Conservation (phyloP, 1,140 invertebrate genomes). For the Lepidostoma basale region DNA sequence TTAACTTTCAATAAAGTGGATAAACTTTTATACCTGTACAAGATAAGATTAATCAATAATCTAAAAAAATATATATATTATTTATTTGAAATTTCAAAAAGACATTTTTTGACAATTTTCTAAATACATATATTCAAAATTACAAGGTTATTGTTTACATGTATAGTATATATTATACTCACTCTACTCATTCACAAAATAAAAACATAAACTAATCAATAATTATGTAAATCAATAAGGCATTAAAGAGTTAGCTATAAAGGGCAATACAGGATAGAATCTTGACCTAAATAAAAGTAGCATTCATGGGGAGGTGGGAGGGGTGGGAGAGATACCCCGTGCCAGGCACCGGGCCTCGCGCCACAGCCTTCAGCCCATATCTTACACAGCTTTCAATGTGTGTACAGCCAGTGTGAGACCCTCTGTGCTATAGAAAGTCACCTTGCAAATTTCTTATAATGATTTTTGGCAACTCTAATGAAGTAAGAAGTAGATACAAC, state of each 20-base stretch:
- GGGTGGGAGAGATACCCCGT: slow-evolving; percentile 16
- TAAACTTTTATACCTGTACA: no score
- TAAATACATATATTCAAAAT: no score
- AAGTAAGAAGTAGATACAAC: slow-evolving; percentile 56
- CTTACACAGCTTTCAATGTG: background rate
- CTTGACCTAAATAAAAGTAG: slow-evolving; percentile 41
- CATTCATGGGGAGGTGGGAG: slow-evolving; percentile 17
- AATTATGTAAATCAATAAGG: background rate
- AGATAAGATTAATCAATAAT: no score
- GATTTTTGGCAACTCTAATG: slow-evolving; percentile 46
- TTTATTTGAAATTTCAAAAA: no score
- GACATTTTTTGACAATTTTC: no score
- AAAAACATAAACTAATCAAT: background rate
- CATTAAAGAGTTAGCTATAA: background rate
- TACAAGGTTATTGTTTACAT: no score
- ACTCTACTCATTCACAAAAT: background rate
- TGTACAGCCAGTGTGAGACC: slow-evolving; percentile 8
- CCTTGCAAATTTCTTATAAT: slow-evolving; percentile 33
- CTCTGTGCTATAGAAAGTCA: slow-evolving; percentile 11
- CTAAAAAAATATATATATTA: no score
- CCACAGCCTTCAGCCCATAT: background rate
- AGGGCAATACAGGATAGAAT: slow-evolving; percentile 15
- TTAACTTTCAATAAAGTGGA: no score
- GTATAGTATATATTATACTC: background rate
- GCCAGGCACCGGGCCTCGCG: slow-evolving; percentile 35